These are phyloP conservation scores for Zaprionus davidi DNA, from an alignment of 1,140 invertebrate species.

Conservation along the genomic window DNA sequence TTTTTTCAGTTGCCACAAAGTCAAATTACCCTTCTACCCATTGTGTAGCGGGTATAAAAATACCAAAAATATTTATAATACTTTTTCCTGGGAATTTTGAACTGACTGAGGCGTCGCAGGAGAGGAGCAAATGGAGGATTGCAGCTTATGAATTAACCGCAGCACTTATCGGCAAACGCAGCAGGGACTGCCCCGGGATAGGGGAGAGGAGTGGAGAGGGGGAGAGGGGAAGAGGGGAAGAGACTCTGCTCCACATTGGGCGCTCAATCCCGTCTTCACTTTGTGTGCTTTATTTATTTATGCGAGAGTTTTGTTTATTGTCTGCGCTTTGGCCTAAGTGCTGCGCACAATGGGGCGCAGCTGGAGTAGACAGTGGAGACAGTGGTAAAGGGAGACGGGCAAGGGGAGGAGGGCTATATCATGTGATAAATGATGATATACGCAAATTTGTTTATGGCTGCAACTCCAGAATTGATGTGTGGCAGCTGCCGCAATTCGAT, in stretches of 20 bases:
- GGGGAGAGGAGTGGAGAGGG: too few relatives aligned
- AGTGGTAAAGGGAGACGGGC: not conserved
- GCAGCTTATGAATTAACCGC: conserved; percentile 42
- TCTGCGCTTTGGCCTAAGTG: conserved; percentile 38
- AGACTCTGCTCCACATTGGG: not conserved
- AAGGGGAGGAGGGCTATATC: conserved; percentile 5
- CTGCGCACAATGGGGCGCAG: conserved; percentile 57
- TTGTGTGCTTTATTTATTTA: conserved; percentile 50
- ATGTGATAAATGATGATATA: conserved; percentile 69
- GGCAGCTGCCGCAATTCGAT: conserved; percentile 6
- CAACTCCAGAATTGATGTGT: conserved; percentile 61
- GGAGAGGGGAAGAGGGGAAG: too few relatives aligned
- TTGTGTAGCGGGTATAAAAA: not conserved
- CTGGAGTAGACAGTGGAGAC: conserved; percentile 37
- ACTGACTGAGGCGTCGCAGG: not conserved
- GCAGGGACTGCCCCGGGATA: conserved; percentile 4
- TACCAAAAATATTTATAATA: conserved; percentile 27
- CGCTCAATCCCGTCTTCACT: conserved; percentile 16
- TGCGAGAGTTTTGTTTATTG: conserved; percentile 60
- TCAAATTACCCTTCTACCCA: too few relatives aligned
- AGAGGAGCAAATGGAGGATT: not conserved
- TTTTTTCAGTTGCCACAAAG: too few relatives aligned
- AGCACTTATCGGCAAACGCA: conserved; percentile 43
- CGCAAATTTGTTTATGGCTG: conserved; percentile 73
- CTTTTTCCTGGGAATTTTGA: conserved; percentile 6